phyloP scores from a whole-genome alignment of 2,113 vertebrate species.

The Oreochromis tanganicae region DNA sequence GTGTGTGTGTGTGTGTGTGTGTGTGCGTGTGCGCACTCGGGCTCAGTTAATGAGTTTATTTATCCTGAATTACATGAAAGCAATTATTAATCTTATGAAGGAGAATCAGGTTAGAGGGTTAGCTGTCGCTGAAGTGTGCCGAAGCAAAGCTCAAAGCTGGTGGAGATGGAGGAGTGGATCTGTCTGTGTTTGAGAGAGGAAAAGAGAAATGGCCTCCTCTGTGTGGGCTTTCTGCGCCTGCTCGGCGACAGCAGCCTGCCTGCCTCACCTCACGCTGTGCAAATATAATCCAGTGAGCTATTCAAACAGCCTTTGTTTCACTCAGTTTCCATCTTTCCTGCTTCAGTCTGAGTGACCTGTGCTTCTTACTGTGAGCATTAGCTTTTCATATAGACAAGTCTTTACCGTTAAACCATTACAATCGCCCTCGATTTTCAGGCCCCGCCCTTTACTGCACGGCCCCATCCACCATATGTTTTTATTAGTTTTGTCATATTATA shows the following conservation, averaged over 20 bases:
- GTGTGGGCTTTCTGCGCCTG: slow-evolving; percentile 41
- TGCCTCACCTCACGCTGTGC: slow-evolving; percentile 30
- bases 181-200: not conserved
- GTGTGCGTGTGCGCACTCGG: fast-evolving
- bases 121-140: not conserved
- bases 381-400: not conserved
- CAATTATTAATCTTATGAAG: not conserved
- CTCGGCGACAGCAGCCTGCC: slow-evolving; percentile 15
- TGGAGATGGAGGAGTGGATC: not conserved
- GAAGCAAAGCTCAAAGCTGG: not conserved
- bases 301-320: slow-evolving; percentile 20
- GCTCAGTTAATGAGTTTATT: not conserved
- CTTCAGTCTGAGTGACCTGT: not conserved
- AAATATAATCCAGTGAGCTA: slow-evolving; percentile 27
- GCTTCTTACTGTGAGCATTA: not conserved
- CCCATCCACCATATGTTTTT: not conserved
- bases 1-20: too few relatives aligned
- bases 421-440: not conserved
- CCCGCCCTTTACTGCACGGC: not conserved
- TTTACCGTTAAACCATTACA: not conserved
- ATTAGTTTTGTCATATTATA: not conserved
- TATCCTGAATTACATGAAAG: not conserved
- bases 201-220: not conserved
- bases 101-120: not conserved
- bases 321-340: not conserved